A percentile compares a stretch with the other conserved stretches of the same genome.
These are phyloP conservation scores for Crotophaga sulcirostris DNA, from an alignment of 2,113 vertebrate genomes.

Conservation along the genomic window DNA sequence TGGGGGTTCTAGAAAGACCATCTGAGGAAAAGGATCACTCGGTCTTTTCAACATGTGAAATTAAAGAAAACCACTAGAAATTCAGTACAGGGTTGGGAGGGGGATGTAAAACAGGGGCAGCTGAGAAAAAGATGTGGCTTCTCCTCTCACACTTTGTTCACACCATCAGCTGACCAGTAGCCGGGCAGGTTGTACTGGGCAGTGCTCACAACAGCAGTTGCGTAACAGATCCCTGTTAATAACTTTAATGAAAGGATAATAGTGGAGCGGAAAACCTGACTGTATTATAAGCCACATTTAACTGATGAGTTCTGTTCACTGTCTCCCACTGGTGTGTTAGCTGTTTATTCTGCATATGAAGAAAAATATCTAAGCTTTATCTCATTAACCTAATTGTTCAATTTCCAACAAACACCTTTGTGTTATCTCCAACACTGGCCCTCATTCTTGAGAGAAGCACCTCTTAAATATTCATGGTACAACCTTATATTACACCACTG, in stretches of 20 bases:
- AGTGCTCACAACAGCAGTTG: neutral
- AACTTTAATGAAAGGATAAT: neutral
- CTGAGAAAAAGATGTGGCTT: neutral
- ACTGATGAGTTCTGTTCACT: neutral
- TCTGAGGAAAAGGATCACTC: constrained; percentile 61
- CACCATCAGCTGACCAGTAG: neutral
- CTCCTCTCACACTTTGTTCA: neutral
- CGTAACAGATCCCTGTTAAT: neutral
- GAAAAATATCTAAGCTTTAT: neutral
- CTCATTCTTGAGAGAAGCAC: neutral
- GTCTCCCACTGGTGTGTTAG: neutral
- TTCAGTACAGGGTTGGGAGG: neutral
- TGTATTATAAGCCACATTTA: neutral
- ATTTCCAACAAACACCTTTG: neutral
- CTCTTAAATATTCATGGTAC: neutral
- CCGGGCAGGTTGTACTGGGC: neutral
- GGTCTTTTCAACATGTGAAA: constrained; percentile 60
- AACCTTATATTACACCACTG: neutral
- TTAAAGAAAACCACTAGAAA: constrained; percentile 45
- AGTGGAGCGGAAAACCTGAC: neutral
- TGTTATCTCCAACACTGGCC: neutral
- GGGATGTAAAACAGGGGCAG: neutral
- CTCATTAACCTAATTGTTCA: neutral
- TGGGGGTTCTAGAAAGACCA: constrained; percentile 61
- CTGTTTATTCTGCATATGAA: neutral